These are phyloP conservation scores for Mechanitis messenoides DNA, from an alignment of 2,888 invertebrate species.

Conservation along the genomic window DNA sequence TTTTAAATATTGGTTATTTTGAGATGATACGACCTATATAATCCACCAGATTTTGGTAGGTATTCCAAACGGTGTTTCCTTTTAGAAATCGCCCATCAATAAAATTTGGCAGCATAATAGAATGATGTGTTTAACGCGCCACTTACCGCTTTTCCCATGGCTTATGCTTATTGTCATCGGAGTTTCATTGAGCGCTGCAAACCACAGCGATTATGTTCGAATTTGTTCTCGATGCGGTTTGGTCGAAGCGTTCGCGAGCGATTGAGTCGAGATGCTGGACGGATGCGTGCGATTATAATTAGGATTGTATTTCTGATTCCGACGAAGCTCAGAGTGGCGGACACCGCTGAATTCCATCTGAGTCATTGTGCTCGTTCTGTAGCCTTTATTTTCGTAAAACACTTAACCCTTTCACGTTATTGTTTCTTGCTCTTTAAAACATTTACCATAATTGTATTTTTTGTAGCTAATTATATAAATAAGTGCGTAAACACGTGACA, in stretches of 20 bases:
- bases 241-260: conserved; percentile 58
- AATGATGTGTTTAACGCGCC: background rate
- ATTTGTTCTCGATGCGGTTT: conserved; percentile 37
- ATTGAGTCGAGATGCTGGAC: conserved; percentile 72
- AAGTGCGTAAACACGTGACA: too few relatives aligned
- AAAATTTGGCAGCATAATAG: conserved; percentile 9
- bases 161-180: conserved; percentile 19
- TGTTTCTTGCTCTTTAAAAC: conserved; percentile 41
- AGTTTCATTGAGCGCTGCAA: conserved; percentile 30
- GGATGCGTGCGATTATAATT: conserved; percentile 77
- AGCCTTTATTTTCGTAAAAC: conserved; percentile 75
- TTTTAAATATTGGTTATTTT: conserved; percentile 3
- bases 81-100: too few relatives aligned
- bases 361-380: conserved; percentile 75
- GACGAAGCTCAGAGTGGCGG: conserved; percentile 71
- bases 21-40: too few relatives aligned
- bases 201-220: conserved; percentile 31
- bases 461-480: too few relatives aligned
- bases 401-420: conserved; percentile 68
- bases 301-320: conserved; percentile 77
- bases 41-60: too few relatives aligned
- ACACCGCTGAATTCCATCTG: conserved; percentile 73
- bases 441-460: too few relatives aligned
- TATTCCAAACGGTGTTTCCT: background rate
- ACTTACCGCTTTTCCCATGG: conserved; percentile 15